These are phyloP conservation scores for Omphaloscelis lunosa DNA, from an alignment of 2,888 invertebrate species.

Conservation along the genomic window DNA sequence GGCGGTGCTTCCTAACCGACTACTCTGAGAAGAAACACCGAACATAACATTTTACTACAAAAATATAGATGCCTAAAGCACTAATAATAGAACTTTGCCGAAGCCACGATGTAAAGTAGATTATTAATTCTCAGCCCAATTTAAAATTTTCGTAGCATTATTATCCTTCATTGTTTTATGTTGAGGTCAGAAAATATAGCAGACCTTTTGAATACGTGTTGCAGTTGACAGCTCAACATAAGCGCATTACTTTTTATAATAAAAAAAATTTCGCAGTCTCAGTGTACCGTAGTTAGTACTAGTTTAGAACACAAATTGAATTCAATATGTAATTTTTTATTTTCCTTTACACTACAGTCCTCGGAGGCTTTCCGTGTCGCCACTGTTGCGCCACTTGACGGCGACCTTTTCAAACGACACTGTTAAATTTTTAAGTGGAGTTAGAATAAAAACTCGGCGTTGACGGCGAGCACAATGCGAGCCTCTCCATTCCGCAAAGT, in stretches of 20 bases:
- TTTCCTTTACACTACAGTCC: slow-evolving; percentile 42
- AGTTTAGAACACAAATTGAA: slow-evolving; percentile 63
- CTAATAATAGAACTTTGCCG: not conserved
- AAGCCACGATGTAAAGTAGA: not conserved
- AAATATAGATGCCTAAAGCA: not conserved
- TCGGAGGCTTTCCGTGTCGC: slow-evolving; percentile 59
- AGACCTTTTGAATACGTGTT: slow-evolving; percentile 14
- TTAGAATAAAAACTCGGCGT: slow-evolving; percentile 65
- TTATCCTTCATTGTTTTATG: not conserved
- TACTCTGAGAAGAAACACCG: not conserved
- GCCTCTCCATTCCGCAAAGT: slow-evolving; percentile 50
- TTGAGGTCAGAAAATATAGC: not conserved
- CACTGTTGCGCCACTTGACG: slow-evolving; percentile 63
- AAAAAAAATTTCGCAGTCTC: slow-evolving; percentile 17
- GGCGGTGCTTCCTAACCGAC: not conserved
- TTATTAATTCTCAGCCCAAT: not conserved
- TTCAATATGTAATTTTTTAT: slow-evolving; percentile 67
- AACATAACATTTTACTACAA: not conserved
- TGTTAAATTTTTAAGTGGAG: slow-evolving; percentile 67
- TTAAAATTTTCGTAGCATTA: slow-evolving; percentile 1
- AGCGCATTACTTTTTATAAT: slow-evolving; percentile 22
- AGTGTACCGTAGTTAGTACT: not conserved
- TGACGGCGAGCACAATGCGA: slow-evolving; percentile 60
- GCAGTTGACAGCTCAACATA: not conserved
- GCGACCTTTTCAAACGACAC: slow-evolving; percentile 66